Evolutionary conservation across 92 coral and sea anemone species (phyloP), one percentile per base, ranked within the genome.

Genomic region (Zoanthus solanderi): DNA sequence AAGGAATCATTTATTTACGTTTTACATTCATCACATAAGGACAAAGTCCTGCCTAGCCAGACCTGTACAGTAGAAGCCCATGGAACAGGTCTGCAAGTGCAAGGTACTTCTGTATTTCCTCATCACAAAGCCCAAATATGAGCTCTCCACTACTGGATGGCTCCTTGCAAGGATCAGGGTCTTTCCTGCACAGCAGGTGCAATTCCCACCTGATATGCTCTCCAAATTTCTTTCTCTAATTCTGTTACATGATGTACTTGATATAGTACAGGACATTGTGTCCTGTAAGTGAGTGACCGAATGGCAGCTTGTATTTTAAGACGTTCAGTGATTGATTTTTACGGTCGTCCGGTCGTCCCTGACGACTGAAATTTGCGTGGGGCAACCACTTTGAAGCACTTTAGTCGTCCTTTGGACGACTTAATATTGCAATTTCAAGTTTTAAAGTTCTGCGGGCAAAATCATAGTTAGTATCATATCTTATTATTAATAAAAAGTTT

Each of bases 11-110:
- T 37, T 2, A 37, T 2, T 37, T 37, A 37, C 2, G 42, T 37
- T 4, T 37, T 37, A 37, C 42, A 37, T 61, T 61, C 69, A 16
- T 61, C 2, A 61, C 69, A 61, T 61, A 61, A 37, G 79, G 91
- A 30, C 23, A 61, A 34, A 88, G 48, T 81, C 76, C 74, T 32
- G 87, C 12, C n/a, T 78, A 79, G n/a, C 91, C 91, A 79, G 81
- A 81, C 18, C 91, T 11, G 44, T 46, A 66, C 83, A 30, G 16
- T 52, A 61, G 75, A n/a, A 85, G 67, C 18, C 67, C 84, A 85
- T 73, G 89, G 61, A 52, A 32, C 46, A 83, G 75, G 46, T 83
- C 56, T 50, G 56, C 56, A 50, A 50, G 56, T 50, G 50, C 14
- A 58, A 58, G 5, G 66, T 58, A 58, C 23, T 58, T 58, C 23